Evolutionary conservation across 1,140 invertebrate genomes (phyloP), one percentile per base, ranked within the genome.

Genomic region (Nixonia krombeini): DNA sequence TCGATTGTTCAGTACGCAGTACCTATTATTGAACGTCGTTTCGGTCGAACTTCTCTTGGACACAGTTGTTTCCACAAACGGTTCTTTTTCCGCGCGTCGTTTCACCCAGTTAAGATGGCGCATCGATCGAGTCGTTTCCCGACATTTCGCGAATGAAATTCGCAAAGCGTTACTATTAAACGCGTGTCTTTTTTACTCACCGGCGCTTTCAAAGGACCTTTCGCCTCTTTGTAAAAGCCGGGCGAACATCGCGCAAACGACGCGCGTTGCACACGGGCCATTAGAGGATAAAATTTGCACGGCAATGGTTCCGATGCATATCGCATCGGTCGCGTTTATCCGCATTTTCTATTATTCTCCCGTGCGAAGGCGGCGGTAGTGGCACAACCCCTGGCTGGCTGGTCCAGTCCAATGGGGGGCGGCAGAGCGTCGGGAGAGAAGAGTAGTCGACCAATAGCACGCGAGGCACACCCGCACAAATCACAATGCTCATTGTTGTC

Each of bases 401-500:
- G 59, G 50, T 56, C 52, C 69, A 70, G 65, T 53, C 61, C 71
- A 70, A 68, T 70, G 42, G 28, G 53, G 50, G 63, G 53, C 49
- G 66, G 69, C 73, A 51, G 67, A 31, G 53, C 46, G 31, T 55
- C 59, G 75, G 76, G 70, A 72, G 74, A 75, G 77, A 66, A 56
- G 70, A 65, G 55, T 41, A 68, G 62, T 52, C 58, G 67, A 75
- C 83, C 83, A 85, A 85, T 85, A 28, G 62, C 70, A 69, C 44
- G 49, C 55, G 28, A 65, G 73, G 61, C 73, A 73, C 80, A 81
- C 76, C 76, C 83, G 81, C 81, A 73, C 83, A 85, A 84, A 85
- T 85, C 83, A 85, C 83, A 85, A 85, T 85, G 83, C 82, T 84
- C 79, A 84, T 85, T 85, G 83, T 85, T 85, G 79, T 80, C 78